Base-by-base conservation (phyloP, 2,888 invertebrate genomes). In the Lathronympha strigana region DNA sequence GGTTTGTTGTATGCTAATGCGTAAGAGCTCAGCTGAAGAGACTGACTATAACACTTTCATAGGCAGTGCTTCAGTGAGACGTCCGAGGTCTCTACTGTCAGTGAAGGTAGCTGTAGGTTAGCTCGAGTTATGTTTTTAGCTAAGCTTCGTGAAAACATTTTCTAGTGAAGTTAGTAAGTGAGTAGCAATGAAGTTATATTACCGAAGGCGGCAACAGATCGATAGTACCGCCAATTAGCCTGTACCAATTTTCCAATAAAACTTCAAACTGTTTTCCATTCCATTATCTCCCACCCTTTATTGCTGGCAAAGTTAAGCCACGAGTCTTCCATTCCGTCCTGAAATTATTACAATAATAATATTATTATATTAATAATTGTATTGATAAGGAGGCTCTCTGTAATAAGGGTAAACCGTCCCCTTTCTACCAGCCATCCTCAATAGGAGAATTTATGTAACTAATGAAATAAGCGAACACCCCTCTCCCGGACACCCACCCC, bases 281-380 rank as follows among this genome's bases (percentile, higher is more conserved):
- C 91, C 91, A 91, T 92, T 92, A 92, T 92, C 91, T 90, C 85
- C 90, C 89, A 84, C 91, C 91, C 91, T 90, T 90, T 91, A 90
- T 90, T 88, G 86, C 89, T 83, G 84, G 86, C 86, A 77, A 90
- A 91, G 90, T 91, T 91, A 91, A 91, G 90, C 90, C 86, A 85
- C 87, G 86, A 83, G 82, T 88, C 85, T 82, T 84, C 87, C 84
- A 81, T 84, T 83, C 78, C 80, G 84, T 86, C 83, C 86, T 85
- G 80, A 90, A 92, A 91, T 92, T 91, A 91, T 91, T 90, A 90
- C 90, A 91, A 91, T 91, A 92, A 91, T 91, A 92, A 91, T 92
- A 91, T 91, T 91, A 92, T 91, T 91, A 91, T 90, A 92, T 91
- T 92, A 91, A 91, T 92, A 91, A 92, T 92, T 92, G 91, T 91